Percentiles rank a stretch among this genome's conserved stretches.
Conservation (phyloP, 2,797 vertebrate species). For the Rhinoraja longicauda region DNA sequence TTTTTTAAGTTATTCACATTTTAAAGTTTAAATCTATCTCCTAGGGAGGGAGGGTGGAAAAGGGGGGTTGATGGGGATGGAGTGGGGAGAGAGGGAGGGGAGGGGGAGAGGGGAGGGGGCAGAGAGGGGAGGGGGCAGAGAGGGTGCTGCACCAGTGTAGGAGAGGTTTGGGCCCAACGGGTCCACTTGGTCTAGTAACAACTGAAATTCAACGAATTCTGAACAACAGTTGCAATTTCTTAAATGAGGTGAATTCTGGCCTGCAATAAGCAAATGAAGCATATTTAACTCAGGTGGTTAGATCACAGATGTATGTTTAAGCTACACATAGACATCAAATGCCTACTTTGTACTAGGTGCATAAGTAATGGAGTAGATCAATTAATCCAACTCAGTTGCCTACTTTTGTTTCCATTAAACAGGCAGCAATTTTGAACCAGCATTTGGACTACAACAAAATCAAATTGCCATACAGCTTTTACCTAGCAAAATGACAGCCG, state of each 20-base stretch:
- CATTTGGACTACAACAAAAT: not conserved
- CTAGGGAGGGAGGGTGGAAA: no score
- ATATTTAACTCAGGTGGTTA: not conserved
- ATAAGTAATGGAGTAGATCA: not conserved
- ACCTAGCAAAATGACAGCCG: not conserved
- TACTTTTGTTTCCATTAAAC: not conserved
- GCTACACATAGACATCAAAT: not conserved
- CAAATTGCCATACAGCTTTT: not conserved
- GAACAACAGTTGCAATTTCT: not conserved
- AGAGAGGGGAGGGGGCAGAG: no score
- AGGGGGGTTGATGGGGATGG: no score
- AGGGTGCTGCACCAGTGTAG: no score
- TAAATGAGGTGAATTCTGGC: not conserved
- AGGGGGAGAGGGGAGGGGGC: no score
- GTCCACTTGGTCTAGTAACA: no score
- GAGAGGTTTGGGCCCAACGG: no score
- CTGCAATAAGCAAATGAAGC: not conserved
- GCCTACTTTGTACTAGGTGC: not conserved
- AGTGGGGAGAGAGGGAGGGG: no score
- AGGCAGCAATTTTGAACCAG: not conserved
- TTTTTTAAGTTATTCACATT: no score
- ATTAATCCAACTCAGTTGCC: not conserved
- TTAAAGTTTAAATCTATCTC: no score
- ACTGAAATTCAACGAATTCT: not conserved
- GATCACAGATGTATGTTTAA: not conserved